Conservation (phyloP, 2,888 invertebrate genomes). For the Catocala nupta region DNA sequence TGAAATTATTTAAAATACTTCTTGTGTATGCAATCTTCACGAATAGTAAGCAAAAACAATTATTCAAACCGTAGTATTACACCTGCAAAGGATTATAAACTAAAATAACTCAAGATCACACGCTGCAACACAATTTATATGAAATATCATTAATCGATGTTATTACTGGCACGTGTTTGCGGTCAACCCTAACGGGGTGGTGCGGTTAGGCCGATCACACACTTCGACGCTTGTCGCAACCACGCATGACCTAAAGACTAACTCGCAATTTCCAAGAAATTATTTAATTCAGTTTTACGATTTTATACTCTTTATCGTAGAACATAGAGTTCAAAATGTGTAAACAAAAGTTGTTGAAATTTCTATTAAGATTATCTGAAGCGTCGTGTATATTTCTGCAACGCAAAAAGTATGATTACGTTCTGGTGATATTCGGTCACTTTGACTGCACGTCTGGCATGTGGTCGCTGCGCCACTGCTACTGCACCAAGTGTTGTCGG, state of each 20-base stretch:
- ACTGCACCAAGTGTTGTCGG: no score
- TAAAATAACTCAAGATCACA: slow-evolving; percentile 7
- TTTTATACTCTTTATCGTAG: neutral
- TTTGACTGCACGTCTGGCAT: no score
- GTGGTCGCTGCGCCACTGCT: no score
- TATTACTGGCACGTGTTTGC: slow-evolving; percentile 56
- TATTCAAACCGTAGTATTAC: neutral
- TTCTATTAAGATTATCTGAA: no score
- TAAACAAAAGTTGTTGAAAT: no score
- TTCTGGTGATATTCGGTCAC: no score
- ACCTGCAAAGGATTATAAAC: neutral
- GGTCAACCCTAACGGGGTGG: slow-evolving; percentile 31
- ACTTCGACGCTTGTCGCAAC: slow-evolving; percentile 16
- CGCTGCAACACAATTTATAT: slow-evolving; percentile 31
- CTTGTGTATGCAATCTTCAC: no score
- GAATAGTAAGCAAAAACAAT: no score
- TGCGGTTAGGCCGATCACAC: slow-evolving; percentile 42
- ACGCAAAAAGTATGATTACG: no score
- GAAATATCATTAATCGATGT: slow-evolving; percentile 50
- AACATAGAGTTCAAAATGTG: no score
- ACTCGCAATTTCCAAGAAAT: slow-evolving; percentile 10
- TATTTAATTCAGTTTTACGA: neutral
- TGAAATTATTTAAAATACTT: no score
- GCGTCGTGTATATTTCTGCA: no score
- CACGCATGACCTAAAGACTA: slow-evolving; percentile 1